Base-by-base conservation (phyloP, 2,797 vertebrate species). In the Scolopax rusticola region DNA sequence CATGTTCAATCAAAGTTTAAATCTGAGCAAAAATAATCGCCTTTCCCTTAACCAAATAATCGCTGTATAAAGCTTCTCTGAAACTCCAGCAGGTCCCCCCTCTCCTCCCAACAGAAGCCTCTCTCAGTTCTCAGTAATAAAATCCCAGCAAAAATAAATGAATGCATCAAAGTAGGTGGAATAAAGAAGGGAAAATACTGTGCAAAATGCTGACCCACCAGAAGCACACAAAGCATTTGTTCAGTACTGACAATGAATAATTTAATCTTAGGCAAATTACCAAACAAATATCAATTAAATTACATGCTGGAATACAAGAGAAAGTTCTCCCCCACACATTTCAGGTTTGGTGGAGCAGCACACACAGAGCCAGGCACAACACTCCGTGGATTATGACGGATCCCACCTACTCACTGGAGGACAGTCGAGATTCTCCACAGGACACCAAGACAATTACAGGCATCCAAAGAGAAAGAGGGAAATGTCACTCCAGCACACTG, bases 81-180 rank as follows among this genome's bases (percentile, higher is more conserved):
- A 33, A 83, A 47, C 36, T 25, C 30, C 77, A n/a, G 38, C 43
- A 64, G 54, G 36, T 76, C 73, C 81, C 41, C 8, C 40, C 25
- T 11, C 21, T 61, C n/a, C 59, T 67, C 68, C 47, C 60, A 84
- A 83, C 43, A 92, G 84, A 87, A 93, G 57, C 33, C 40, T 59
- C 69, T 75, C 87, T 93, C 73, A 71, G 38, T 45, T 86, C 75
- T 43, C 92, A 61, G 15, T 41, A 67, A 50, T 19, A 64, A 84
- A n/a, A 88, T 21, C 12, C 7, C 88, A 83, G 78, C 63, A 84
- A 75, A 75, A 88, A 8, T 2, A 80, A 92, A 94, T 71, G 84
- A 95, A 97, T 89, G 93, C 56, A 25, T 13, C 50, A 11, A 95
- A 95, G 97, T 96, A 96, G 97, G 96, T 91, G 96, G 97, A 89